These are phyloP conservation scores for Datnioides undecimradiatus DNA, from an alignment of 2,113 vertebrate genomes.

Conservation along the genomic window DNA sequence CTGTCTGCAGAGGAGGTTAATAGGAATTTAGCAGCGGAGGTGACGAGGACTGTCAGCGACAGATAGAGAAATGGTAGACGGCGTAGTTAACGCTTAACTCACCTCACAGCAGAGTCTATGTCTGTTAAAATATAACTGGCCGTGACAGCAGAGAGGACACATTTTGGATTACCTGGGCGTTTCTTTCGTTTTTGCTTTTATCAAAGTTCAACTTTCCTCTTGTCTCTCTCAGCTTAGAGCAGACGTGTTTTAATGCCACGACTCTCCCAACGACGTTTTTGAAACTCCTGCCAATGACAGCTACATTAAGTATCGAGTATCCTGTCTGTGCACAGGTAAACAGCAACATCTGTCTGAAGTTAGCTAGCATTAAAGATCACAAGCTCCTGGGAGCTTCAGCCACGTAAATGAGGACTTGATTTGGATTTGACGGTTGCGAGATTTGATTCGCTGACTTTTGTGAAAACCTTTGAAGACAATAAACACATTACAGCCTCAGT, in stretches of 20 bases:
- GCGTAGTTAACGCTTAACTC: background rate
- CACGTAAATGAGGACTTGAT: background rate
- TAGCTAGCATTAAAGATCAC: too few relatives aligned
- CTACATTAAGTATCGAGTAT: too few relatives aligned
- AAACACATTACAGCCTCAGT: background rate
- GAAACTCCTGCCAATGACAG: background rate
- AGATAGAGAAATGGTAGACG: background rate
- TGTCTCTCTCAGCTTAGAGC: background rate
- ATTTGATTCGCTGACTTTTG: background rate
- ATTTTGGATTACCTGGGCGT: background rate
- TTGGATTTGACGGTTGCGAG: background rate
- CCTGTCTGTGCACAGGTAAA: too few relatives aligned
- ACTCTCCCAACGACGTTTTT: background rate
- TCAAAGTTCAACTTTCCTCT: background rate
- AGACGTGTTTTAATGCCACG: background rate
- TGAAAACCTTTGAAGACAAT: background rate
- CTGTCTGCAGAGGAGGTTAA: constrained; percentile 22
- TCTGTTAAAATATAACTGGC: constrained; percentile 29
- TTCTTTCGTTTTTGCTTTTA: background rate
- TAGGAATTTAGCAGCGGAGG: constrained; percentile 42
- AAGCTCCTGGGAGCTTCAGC: background rate
- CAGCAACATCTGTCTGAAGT: too few relatives aligned
- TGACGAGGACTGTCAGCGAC: constrained; percentile 1
- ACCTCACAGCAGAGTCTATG: constrained; percentile 16
- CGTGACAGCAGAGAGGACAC: background rate